Conservation (phyloP, 2,113 vertebrate species). For the Pionites leucogaster region DNA sequence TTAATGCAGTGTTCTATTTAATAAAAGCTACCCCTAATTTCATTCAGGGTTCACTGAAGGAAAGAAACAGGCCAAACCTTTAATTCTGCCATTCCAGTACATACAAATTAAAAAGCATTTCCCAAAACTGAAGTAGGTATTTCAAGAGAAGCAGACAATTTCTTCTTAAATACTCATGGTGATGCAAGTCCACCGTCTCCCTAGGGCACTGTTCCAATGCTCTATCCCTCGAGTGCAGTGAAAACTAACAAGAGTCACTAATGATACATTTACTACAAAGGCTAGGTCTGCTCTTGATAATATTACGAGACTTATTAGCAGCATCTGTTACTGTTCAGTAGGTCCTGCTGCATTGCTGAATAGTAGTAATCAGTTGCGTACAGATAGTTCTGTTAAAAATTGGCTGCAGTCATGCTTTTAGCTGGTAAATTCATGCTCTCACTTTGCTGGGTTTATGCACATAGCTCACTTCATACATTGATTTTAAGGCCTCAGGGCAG, state of each 20-base stretch:
- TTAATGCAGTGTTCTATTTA: not conserved
- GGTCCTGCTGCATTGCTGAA: not conserved
- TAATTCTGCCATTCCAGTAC: not conserved
- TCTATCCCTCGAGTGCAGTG: not conserved
- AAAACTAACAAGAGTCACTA: not conserved
- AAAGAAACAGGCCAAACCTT: not conserved
- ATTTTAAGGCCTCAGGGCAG: constrained; percentile 2
- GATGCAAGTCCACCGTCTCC: not conserved
- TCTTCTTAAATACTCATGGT: not conserved
- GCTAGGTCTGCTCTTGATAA: not conserved
- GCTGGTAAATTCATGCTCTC: not conserved
- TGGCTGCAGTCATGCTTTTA: not conserved
- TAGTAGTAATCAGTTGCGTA: not conserved
- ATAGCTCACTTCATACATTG: not conserved
- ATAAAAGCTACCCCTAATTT: not conserved
- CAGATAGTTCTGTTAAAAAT: not conserved
- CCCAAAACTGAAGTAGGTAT: not conserved
- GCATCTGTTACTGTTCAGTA: not conserved
- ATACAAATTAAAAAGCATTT: not conserved
- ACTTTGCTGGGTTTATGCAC: not conserved
- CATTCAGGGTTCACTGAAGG: not conserved
- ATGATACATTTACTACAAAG: not conserved
- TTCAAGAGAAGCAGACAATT: not conserved
- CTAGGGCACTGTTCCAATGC: not conserved
- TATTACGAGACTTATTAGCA: not conserved